Evolutionary conservation across 2,888 invertebrate genomes (phyloP), one percentile per base, ranked within the genome.

Genomic region (Conchocele bisecta): DNA sequence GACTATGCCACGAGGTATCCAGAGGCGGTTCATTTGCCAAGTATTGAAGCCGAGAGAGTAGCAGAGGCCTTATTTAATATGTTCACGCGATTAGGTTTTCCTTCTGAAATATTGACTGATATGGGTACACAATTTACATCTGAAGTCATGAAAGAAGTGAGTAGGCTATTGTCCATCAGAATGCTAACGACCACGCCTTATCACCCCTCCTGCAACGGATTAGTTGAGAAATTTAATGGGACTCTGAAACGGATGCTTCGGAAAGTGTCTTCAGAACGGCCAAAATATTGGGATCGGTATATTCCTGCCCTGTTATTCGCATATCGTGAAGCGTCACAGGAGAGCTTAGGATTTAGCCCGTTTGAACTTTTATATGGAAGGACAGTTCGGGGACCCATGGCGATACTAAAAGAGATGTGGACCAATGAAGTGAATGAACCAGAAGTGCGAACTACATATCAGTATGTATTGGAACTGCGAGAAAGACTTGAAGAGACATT

Each of bases 341-440:
- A 63, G 24, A 71, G 72, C 44, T n/a, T 42, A 44, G 72, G 72
- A 1, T 79, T 79, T 46, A 58, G 70, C 7, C 69, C 75, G 3
- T 79, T 79, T 63, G 81, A 76, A 31, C 31, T 76, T n/a, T 31
- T 79, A 13, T 79, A 77, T 61, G 79, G 77, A 17, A 56, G 81
- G 33, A 35, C 61, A 11, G 69, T 79, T 20, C 20, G 81, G 28
- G 81, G 79, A 5, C 81, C 78, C 17, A 73, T 79, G 67, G 33
- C 51, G 3, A 74, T 79, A 5, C 50, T 79, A 46, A 42, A 42
- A 6, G 42, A 42, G n/a, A 9, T 42, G 42, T 42, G 42, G 42
- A 42, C 42, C 22, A 22, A 9, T 42, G 42, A 42, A 15, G 42
- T 42, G n/a, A 42, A 42, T 20, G 17, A 42, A 42, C 42, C 42